phyloP scores from a whole-genome alignment of 1,140 invertebrate species.

The Dendrolimus kikuchii region DNA sequence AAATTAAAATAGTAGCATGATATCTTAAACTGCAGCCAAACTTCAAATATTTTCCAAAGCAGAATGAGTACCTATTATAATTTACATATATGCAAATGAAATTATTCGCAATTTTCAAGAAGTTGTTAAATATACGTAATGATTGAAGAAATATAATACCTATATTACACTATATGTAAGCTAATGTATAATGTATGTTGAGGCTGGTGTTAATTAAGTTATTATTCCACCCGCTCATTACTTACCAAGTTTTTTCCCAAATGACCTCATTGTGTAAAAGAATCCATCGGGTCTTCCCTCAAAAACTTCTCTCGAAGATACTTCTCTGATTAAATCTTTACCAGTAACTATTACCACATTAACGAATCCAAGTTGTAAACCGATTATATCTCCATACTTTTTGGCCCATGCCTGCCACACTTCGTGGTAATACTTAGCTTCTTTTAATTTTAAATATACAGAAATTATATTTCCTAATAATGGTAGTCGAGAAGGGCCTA shows the following conservation, averaged over 20 bases:
- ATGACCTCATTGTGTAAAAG: conserved; percentile 76
- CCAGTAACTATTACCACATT: conserved; percentile 77
- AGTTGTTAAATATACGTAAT: too few species aligned
- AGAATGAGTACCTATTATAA: too few species aligned
- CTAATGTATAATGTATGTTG: too few species aligned
- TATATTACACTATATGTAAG: too few species aligned
- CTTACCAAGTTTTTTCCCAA: conserved; percentile 77
- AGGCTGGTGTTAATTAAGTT: too few species aligned
- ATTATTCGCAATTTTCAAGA: too few species aligned
- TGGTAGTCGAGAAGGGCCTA: conserved; percentile 47
- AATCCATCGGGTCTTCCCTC: conserved; percentile 81
- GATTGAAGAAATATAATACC: too few species aligned
- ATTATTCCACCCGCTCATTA: not conserved
- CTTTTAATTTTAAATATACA: conserved; percentile 36
- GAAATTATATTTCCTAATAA: conserved; percentile 46
- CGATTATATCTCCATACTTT: conserved; percentile 79
- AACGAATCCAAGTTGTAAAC: conserved; percentile 71
- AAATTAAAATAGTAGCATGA: too few species aligned
- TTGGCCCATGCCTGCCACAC: conserved; percentile 48
- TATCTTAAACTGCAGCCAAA: too few species aligned
- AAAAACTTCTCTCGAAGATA: conserved; percentile 76
- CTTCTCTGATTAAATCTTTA: conserved; percentile 74
- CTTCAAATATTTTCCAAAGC: too few species aligned
- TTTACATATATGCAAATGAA: too few species aligned
- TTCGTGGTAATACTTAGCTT: conserved; percentile 38